A percentile compares a stretch with the other conserved stretches of the same genome.
Evolutionary conservation across 2,888 invertebrate genomes (phyloP).

Genomic region (Salpingus planirostris): DNA sequence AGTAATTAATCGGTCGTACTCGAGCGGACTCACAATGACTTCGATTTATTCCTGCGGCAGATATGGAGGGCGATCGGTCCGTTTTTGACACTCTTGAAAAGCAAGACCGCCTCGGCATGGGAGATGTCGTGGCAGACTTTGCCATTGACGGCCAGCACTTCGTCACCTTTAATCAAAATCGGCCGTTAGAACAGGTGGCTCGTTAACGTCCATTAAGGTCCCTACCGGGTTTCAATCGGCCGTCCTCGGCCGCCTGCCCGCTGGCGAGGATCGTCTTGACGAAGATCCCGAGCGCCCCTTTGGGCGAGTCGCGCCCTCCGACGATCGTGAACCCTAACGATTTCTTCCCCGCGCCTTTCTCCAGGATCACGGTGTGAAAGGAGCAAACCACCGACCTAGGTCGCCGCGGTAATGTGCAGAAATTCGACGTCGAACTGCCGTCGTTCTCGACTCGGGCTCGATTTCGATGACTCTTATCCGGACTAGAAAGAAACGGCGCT

Average conservation of each 20-base stretch:
- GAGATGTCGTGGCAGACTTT: constrained; percentile 71
- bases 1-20: constrained; percentile 3
- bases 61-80: constrained; percentile 69
- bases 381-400: constrained; percentile 60
- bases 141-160: constrained; percentile 74
- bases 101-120: constrained; percentile 68
- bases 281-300: constrained; percentile 78
- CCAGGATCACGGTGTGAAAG: constrained; percentile 63
- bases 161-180: constrained; percentile 52
- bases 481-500: constrained; percentile 16
- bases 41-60: constrained; percentile 45
- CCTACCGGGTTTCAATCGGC: constrained; percentile 68
- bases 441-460: constrained; percentile 5
- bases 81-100: constrained; percentile 71
- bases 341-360: constrained; percentile 75
- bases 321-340: constrained; percentile 85
- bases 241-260: constrained; percentile 78
- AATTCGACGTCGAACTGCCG: constrained; percentile 48
- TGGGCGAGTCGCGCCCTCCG: constrained; percentile 76
- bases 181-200: not conserved
- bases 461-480: constrained; percentile 10
- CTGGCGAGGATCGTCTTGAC: constrained; percentile 75
- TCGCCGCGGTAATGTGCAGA: constrained; percentile 64
- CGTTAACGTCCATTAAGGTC: not conserved
- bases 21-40: constrained; percentile 23